Evolutionary conservation across 2,797 vertebrate genomes (phyloP).

Genomic region (Pitangus sulphuratus): DNA sequence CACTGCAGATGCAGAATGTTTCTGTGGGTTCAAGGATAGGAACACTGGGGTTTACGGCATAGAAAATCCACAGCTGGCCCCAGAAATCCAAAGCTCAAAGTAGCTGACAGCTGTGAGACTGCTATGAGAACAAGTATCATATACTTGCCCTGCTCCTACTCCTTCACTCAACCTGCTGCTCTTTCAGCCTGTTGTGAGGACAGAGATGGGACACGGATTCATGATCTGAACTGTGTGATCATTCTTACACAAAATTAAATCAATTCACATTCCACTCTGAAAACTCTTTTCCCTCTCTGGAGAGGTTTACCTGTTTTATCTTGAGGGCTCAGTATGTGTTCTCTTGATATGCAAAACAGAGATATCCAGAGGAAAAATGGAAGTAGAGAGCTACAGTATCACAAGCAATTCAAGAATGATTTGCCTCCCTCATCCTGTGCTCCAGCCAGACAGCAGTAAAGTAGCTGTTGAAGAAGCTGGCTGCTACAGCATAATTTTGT

Average conservation of each 20-base stretch:
- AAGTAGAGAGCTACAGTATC: background rate
- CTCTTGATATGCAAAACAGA: background rate
- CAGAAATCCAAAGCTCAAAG: background rate
- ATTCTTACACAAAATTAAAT: background rate
- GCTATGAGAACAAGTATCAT: background rate
- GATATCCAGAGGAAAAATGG: background rate
- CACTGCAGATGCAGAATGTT: background rate
- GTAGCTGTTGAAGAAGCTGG: background rate
- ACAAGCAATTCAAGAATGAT: rapidly evolving
- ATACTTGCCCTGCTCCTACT: background rate
- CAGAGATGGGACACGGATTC: background rate
- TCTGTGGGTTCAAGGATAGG: background rate
- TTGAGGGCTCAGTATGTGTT: background rate
- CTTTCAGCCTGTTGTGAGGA: background rate
- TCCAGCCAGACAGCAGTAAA: background rate
- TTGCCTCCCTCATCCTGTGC: background rate
- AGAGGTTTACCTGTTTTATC: background rate
- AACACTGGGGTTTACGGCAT: background rate
- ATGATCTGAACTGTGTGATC: background rate
- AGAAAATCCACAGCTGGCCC: background rate
- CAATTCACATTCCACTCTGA: background rate
- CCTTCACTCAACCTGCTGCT: background rate
- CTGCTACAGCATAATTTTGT: background rate
- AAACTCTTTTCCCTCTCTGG: background rate
- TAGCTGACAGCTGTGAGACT: background rate